Conservation (phyloP, 2,888 invertebrate species). For the Ophioninae sp. region DNA sequence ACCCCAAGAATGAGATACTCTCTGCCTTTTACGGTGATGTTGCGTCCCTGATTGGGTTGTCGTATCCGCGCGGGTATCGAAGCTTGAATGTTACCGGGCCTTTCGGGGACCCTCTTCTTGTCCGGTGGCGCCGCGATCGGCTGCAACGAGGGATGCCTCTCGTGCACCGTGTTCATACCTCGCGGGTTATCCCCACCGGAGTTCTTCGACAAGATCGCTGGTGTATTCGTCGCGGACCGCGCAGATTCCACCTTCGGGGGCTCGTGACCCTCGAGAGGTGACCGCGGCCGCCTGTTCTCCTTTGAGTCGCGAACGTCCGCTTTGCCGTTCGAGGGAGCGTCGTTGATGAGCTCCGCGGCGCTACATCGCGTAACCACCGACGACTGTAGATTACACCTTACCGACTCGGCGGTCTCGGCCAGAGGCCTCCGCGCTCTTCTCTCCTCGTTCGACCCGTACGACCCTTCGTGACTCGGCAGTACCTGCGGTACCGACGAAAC, state of each 20-base stretch:
- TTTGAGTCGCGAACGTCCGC: slow-evolving; percentile 62
- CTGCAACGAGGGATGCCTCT: not conserved
- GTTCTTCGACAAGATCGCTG: not conserved
- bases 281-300: slow-evolving; percentile 67
- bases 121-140: slow-evolving; percentile 20
- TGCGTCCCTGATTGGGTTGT: slow-evolving; percentile 76
- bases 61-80: slow-evolving; percentile 65
- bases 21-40: slow-evolving; percentile 86
- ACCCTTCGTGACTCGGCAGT: slow-evolving; percentile 63
- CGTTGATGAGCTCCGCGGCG: not conserved
- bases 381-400: slow-evolving; percentile 10
- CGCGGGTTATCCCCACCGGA: not conserved
- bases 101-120: slow-evolving; percentile 43
- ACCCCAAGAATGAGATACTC: slow-evolving; percentile 88
- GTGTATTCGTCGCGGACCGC: not conserved
- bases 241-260: not conserved
- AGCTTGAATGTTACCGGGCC: slow-evolving; percentile 66
- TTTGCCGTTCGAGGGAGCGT: not conserved
- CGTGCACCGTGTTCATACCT: not conserved
- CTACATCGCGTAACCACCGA: not conserved
- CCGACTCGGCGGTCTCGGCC: slow-evolving; percentile 67
- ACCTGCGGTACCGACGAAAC: slow-evolving; percentile 23
- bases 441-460: slow-evolving; percentile 61
- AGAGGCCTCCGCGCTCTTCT: slow-evolving; percentile 71
- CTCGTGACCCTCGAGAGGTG: not conserved